Base-by-base conservation (phyloP, 2,888 invertebrate species). In the Cephus spinipes region DNA sequence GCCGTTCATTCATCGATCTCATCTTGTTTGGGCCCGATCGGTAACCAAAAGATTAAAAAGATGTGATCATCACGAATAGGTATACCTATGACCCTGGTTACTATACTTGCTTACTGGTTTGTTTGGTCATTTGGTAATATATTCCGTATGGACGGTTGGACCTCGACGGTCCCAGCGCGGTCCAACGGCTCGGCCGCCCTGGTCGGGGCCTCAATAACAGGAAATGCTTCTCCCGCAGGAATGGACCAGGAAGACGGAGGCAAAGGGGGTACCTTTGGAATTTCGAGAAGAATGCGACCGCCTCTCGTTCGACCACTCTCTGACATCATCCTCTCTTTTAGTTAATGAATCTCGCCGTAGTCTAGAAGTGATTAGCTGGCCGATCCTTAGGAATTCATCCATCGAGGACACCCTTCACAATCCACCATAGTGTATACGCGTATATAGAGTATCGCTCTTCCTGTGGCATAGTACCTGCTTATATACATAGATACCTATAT, bases 271-370 rank as follows among this genome's bases (percentile, higher is more conserved):
- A 23, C 77, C 79, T 76, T 73, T 85, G 87, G 87, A 87, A 88
- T 87, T 76, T 84, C 78, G 55, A 80, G 77, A 88, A 84, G 88
- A 88, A 88, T 88, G 87, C 85, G 86, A 85, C 87, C 87, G 85
- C 81, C 81, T 79, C 69, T 76, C 77, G 75, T 76, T 77, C 77
- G 82, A 84, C 81, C 80, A 77, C 74, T 80, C 77, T 75, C 85
- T 87, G 87, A 87, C 88, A 85, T 88, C 88, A 88, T 84, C 80
- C 55, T 83, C 84, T 84, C 84, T 82, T 87, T 88, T 85, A 83
- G 84, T 88, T 85, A 88, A 88, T 88, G 88, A 85, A 80, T 79
- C 33, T 73, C 76, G 34, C 33, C 30, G 76, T 76, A 74, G 71
- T 35, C 69, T 71, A 33, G 77, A 75, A 73, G 79, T 15, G 34